Evolutionary conservation across 2,113 vertebrate species (phyloP).

Genomic region (Elaphurus davidianus): DNA sequence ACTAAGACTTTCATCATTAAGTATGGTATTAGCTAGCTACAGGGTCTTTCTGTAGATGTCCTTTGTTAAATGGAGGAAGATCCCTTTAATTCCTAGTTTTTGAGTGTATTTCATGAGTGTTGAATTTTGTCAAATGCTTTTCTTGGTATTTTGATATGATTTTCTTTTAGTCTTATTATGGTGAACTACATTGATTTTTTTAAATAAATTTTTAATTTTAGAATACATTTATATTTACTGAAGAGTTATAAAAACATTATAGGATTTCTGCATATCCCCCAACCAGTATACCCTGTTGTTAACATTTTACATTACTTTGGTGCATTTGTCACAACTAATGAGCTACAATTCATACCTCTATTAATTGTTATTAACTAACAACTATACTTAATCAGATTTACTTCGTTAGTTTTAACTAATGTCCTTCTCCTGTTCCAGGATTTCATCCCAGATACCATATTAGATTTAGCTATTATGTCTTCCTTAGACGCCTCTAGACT

Average conservation of each 20-base stretch:
- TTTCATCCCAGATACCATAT: not conserved
- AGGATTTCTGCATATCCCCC: not conserved
- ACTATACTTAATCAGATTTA: not conserved
- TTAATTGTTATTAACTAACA: not conserved
- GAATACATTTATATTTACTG: not conserved
- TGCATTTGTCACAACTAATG: not conserved
- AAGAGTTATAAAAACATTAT: not conserved
- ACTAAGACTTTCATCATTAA: not conserved
- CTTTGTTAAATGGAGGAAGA: not conserved
- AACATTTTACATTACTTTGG: not conserved
- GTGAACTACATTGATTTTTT: not conserved
- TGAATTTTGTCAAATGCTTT: not conserved
- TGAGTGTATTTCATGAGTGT: not conserved
- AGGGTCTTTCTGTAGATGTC: not conserved
- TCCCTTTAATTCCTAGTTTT: not conserved
- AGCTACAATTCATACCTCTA: not conserved
- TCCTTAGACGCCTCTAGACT: not conserved
- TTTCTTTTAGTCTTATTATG: not conserved
- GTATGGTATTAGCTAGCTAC: not conserved
- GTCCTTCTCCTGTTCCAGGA: not conserved
- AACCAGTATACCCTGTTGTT: not conserved
- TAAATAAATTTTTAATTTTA: not conserved
- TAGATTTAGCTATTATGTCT: not conserved
- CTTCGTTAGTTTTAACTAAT: not conserved
- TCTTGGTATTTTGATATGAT: not conserved